Base-by-base conservation (phyloP, 2,797 vertebrate species). In the Dipus sagitta region DNA sequence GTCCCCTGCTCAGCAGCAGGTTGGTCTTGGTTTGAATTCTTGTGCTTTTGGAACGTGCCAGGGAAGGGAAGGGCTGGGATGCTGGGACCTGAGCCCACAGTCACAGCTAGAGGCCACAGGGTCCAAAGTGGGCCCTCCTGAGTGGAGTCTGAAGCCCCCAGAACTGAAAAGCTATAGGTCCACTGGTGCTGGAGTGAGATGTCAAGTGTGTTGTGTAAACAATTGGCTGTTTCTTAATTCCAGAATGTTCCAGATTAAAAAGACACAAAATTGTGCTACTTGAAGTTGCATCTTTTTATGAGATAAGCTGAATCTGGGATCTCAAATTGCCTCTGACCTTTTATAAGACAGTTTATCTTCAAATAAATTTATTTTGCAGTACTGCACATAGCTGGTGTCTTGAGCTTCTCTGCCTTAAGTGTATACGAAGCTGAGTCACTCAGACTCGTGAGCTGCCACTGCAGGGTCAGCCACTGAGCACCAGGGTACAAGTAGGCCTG, bases 301-400 rank as follows among this genome's bases (percentile, higher is more conserved):
- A 93, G 67, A 94, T 60, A 23, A 92, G 70, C 17, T 83, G 92
- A 95, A 90, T 88, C 38, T 74, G 90, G 96, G 95, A 91, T 96
- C 70, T 91, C 94, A 95, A 96, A 91, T 95, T 95, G 97, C 95
- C 97, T 98, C 96, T 97, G 94, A 97, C 87, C 67, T 97, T 97
- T 97, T 96, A 91, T 95, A 96, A 97, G 97, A 96, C 86, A 86
- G 14, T 96, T 96, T 97, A 97, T 98, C 95, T 97, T 97, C 92
- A 95, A 96, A 98, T 96, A 97, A 97, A 95, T 98, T 97, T 96
- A 72, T 98, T 97, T 98, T 97, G 96, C 97, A 98, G 97, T 97
- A 96, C 47, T 96, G 98, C 98, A 98, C 88, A 96, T 93, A 83
- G 91, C 88, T 78, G 86, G 79, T 88, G 58, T 94, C 88, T 68